A percentile compares a stretch with the other conserved stretches of the same genome.
phyloP scores from a whole-genome alignment of 2,797 vertebrate genomes.

The Eulemur rubriventer region DNA sequence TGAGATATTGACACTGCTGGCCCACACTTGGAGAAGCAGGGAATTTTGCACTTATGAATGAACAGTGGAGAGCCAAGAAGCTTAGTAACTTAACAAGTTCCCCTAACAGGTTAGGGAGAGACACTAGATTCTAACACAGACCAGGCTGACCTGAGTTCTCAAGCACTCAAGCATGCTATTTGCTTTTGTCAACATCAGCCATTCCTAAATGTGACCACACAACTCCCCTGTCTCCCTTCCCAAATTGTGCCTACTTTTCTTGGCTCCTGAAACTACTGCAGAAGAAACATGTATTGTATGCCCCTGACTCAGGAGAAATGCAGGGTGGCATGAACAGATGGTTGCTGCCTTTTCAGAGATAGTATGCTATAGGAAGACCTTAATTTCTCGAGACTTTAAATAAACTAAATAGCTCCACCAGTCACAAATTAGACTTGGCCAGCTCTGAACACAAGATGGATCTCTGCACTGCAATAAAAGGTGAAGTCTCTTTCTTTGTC shows the following conservation, averaged over 20 bases:
- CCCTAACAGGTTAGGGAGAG: neutral
- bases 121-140: neutral
- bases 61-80: neutral
- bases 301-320: neutral
- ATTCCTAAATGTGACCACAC: neutral
- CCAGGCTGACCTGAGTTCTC: neutral
- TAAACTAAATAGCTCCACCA: neutral
- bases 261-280: neutral
- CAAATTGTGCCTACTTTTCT: neutral
- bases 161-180: neutral
- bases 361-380: neutral
- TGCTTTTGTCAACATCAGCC: neutral
- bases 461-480: neutral
- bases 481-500: neutral
- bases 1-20: accelerated
- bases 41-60: neutral
- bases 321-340: accelerated
- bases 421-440: neutral
- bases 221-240: neutral
- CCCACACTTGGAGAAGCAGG: neutral
- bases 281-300: neutral
- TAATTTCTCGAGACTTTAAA: neutral
- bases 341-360: neutral
- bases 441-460: neutral
- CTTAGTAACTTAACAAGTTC: neutral